Conservation (phyloP, 2,888 invertebrate species). For the Bruchidius siliquastri region DNA sequence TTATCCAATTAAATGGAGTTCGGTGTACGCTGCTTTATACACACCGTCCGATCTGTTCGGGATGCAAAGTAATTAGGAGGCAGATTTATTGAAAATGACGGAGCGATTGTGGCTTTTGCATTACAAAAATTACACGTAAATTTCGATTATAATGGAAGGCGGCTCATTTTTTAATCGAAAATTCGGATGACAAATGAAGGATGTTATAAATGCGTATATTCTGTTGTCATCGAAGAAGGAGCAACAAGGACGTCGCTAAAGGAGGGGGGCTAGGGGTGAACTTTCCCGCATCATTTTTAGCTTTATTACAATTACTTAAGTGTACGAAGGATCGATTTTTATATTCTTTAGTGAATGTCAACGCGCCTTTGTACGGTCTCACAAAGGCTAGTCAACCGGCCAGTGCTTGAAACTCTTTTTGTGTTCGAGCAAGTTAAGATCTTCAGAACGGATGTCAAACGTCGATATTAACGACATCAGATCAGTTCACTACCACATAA, state of each 20-base stretch:
- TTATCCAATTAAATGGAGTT: slow-evolving; percentile 6
- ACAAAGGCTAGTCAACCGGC: background rate
- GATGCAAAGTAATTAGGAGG: background rate
- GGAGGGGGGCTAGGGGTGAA: too few relatives aligned
- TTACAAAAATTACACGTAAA: background rate
- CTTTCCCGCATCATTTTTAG: too few relatives aligned
- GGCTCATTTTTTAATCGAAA: background rate
- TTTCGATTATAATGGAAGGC: background rate
- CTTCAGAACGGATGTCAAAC: background rate
- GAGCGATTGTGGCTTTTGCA: background rate
- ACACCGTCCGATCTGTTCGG: background rate
- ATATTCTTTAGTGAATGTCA: too few relatives aligned
- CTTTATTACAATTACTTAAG: too few relatives aligned
- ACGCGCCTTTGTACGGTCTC: background rate
- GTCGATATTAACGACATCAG: background rate
- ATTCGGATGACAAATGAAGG: background rate
- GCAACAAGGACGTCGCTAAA: too few relatives aligned
- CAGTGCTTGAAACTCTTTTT: background rate
- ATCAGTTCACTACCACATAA: background rate
- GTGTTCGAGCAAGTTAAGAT: background rate
- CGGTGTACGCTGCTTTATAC: background rate
- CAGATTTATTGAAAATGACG: background rate
- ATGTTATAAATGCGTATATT: background rate
- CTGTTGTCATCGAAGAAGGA: background rate
- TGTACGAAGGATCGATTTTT: too few relatives aligned